Percentiles rank a stretch among this genome's conserved stretches.
Conservation (phyloP, 2,888 invertebrate genomes). For the Melanchra persicariae region DNA sequence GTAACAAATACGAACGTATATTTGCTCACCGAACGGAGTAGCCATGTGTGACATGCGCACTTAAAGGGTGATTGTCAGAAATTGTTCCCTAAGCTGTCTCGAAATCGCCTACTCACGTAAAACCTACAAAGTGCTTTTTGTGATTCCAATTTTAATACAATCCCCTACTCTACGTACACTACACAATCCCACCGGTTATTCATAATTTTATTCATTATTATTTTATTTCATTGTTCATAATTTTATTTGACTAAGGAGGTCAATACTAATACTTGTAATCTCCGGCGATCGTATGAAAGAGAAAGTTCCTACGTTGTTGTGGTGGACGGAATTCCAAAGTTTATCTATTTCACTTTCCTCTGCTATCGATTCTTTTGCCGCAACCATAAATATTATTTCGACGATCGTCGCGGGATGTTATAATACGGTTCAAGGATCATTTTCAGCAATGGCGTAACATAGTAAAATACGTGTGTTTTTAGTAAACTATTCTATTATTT, state of each 20-base stretch:
- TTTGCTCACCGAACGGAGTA: neutral
- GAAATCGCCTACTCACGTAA: slow-evolving; percentile 13
- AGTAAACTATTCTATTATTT: no score
- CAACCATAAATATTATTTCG: slow-evolving; percentile 43
- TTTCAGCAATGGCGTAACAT: slow-evolving; percentile 16
- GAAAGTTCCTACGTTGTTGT: slow-evolving; percentile 73
- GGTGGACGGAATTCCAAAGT: slow-evolving; percentile 72
- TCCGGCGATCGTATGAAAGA: slow-evolving; percentile 71
- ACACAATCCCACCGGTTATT: neutral
- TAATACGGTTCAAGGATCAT: slow-evolving; percentile 47
- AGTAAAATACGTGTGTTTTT: slow-evolving; percentile 6
- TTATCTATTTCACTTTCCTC: slow-evolving; percentile 76
- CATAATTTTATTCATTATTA: no score
- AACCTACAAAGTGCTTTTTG: neutral
- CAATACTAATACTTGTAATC: slow-evolving; percentile 69
- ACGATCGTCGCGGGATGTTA: neutral
- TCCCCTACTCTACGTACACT: no score
- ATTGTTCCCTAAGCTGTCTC: neutral
- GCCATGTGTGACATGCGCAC: slow-evolving; percentile 2
- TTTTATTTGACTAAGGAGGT: slow-evolving; percentile 64
- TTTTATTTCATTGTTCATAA: slow-evolving; percentile 30
- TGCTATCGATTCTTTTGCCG: slow-evolving; percentile 47
- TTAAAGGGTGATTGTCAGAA: slow-evolving; percentile 12
- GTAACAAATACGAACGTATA: neutral
- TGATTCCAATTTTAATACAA: neutral